Evolutionary conservation across 53 echinoderm and acorn worm genomes (phyloP).

Genomic region (Glandiceps talaboti): DNA sequence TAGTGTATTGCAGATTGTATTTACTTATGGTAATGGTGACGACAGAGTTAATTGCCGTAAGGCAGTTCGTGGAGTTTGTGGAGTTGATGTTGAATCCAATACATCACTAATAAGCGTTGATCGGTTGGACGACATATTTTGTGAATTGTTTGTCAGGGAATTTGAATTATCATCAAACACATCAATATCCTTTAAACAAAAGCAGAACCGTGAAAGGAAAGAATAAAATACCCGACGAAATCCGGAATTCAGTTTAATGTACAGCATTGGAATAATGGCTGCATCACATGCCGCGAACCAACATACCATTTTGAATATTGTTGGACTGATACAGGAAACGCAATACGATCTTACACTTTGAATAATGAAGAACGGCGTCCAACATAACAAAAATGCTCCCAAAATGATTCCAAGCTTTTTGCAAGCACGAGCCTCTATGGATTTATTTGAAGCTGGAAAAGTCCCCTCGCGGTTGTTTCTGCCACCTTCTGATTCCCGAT

Average conservation of each 20-base stretch:
- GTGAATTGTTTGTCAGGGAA: background rate
- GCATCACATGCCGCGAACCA: background rate
- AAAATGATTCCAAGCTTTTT: background rate
- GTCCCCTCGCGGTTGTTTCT: background rate
- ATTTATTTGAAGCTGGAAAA: background rate
- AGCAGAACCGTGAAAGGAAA: background rate
- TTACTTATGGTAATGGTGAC: background rate
- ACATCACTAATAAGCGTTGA: background rate
- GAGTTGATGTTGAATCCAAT: background rate
- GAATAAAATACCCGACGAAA: background rate
- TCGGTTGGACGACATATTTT: background rate
- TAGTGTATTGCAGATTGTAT: no score
- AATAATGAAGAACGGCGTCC: background rate
- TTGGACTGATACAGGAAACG: background rate
- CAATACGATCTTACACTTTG: background rate
- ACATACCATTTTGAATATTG: background rate
- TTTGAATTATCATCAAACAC: background rate
- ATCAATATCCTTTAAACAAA: background rate
- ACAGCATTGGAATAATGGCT: background rate
- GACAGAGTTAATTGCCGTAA: background rate
- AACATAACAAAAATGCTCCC: background rate
- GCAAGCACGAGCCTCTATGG: background rate
- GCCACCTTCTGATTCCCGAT: no score
- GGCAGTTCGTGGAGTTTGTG: background rate
- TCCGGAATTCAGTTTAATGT: background rate